Evolutionary conservation across 1,140 invertebrate species (phyloP), one percentile per base, ranked within the genome.

Genomic region (Neodiprion fabricii): DNA sequence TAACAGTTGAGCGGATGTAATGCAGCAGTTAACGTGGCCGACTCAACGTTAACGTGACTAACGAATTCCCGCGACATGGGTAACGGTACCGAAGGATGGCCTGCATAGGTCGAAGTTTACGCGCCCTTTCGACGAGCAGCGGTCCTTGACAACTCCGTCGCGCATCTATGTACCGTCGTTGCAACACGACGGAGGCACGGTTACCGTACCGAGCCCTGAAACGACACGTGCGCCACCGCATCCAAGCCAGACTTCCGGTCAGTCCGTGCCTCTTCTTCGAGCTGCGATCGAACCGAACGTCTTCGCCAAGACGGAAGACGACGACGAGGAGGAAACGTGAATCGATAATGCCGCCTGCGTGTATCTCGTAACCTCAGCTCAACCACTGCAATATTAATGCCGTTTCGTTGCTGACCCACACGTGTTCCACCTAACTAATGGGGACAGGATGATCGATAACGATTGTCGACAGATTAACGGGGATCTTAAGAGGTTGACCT

Each of bases 301-400:
- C 53, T 61, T 61, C 53, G 53, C 9, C 28, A 40, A 40, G 28
- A 40, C 28, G 28, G 28, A 40, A 40, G 28, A 40, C 28, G 28
- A 40, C 28, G n/a, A 40, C 28, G 2, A 61, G 11, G 11, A 61
- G 53, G 53, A 61, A 61, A 17, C 53, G 53, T 12, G 53, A 61
- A 61, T 61, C 53, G 53, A 61, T 61, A 61, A 61, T 61, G 53
- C 53, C 53, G 53, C 4, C 53, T 61, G 53, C 53, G 53, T 61
- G 53, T 61, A 61, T 61, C 53, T 61, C 53, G 53, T 61, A 61
- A 61, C 53, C 53, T 61, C 53, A 61, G n/a, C 53, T 61, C 53
- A 12, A 61, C 53, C 4, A 61, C 53, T 61, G 53, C 53, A 61
- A 61, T 61, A 61, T 61, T 61, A 61, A 61, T 61, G n/a, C 11